Base-by-base conservation (phyloP, 2,888 invertebrate genomes). In the Erannis defoliaria region DNA sequence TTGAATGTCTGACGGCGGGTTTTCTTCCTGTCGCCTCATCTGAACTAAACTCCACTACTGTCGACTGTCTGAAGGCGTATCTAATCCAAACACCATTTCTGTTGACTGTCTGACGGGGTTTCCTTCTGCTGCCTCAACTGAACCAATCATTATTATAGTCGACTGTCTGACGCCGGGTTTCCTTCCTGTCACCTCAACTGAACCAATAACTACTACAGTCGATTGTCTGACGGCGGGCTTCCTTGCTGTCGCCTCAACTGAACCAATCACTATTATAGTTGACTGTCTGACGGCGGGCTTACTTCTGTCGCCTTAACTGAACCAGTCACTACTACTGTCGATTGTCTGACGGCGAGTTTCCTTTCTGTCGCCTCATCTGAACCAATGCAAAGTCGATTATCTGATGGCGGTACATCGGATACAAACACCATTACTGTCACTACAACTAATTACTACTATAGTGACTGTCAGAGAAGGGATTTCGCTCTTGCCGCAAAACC, bases 281-380 rank as follows among this genome's bases (percentile, higher is more conserved):
- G 37, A 37, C 37, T 6, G 37, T 37, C 37, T 37, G 37, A 18
- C 18, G 8, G 16, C 16, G 9, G 16, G 66, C 90, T 91, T 0
- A 82, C 89, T n/a, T n/a, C 0, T 93, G 92, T 74, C 84, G 90
- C 6, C 89, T 92, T 76, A 89, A 90, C 73, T 92, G 91, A 91
- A 84, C 69, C 23, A 60, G 46, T 38, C 19, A 26, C 37, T 16
- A 35, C 21, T 66, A 19, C 42, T 42, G 10, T 18, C 18, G 16
- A 19, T 19, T 12, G 8, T 37, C 37, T 18, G 8, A 37, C 37
- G 16, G 16, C 3, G 16, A 16, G 16, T 37, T 5, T 18, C 37
- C 6, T 37, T 37, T 8, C 8, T 16, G 9, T 5, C 42, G 21
- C 12, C 21, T 21, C 21, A 42, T 4, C 19, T 21, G n/a, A 16